These are phyloP conservation scores for Eudasyphora cyanicolor DNA, from an alignment of 2,888 invertebrate genomes.

Conservation along the genomic window DNA sequence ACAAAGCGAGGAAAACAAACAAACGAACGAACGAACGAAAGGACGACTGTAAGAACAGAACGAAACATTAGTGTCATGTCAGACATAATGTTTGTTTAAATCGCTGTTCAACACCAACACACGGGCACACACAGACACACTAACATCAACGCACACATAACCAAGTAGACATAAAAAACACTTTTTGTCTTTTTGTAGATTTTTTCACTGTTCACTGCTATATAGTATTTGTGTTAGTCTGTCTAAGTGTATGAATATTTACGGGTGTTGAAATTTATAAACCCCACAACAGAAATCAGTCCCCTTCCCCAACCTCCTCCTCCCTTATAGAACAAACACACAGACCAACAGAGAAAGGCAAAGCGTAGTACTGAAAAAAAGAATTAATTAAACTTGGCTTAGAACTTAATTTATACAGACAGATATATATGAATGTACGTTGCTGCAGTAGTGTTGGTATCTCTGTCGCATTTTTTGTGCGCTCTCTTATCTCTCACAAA, in stretches of 20 bases:
- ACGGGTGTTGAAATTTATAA: neutral
- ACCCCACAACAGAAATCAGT: neutral
- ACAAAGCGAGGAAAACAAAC: slow-evolving; percentile 5
- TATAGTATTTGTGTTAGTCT: neutral
- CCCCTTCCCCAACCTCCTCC: neutral
- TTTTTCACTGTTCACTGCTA: neutral
- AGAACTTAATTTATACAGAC: slow-evolving; percentile 33
- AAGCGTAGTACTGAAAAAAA: neutral
- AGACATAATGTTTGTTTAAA: slow-evolving; percentile 36
- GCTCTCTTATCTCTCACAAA: slow-evolving; percentile 10
- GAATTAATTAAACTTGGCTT: slow-evolving; percentile 38
- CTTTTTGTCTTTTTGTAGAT: neutral
- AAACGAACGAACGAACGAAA: slow-evolving; percentile 7
- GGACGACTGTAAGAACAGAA: too few species aligned
- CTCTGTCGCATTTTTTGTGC: neutral
- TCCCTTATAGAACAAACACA: neutral
- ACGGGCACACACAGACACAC: neutral
- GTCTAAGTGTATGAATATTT: neutral
- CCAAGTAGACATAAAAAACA: neutral
- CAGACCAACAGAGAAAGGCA: neutral
- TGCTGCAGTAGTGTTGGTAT: neutral
- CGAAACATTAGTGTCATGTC: slow-evolving; percentile 37
- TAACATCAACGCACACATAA: neutral
- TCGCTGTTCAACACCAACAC: neutral
- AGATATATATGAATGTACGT: neutral